Conservation (phyloP, 2,797 vertebrate species). For the Orientallactaga sibirica region DNA sequence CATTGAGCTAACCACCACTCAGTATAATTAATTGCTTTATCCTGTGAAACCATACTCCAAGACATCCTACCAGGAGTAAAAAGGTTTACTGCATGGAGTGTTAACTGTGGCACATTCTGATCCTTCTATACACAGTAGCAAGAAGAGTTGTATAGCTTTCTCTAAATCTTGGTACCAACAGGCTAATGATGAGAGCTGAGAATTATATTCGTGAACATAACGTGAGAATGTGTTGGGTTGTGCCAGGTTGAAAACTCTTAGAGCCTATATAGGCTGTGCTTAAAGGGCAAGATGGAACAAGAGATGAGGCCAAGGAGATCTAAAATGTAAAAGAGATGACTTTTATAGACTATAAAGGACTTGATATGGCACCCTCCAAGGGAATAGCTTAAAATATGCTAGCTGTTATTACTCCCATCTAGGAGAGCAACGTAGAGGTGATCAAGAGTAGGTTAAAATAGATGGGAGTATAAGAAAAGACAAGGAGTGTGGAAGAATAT, state of each 20-base stretch:
- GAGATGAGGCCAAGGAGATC: background rate
- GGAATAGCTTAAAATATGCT: background rate
- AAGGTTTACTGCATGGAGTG: background rate
- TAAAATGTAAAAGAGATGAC: background rate
- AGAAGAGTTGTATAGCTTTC: background rate
- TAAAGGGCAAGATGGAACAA: background rate
- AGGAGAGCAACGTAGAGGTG: slow-evolving; percentile 31
- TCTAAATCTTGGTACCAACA: background rate
- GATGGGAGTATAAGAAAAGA: slow-evolving; percentile 79
- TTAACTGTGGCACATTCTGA: background rate
- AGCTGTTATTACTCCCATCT: background rate
- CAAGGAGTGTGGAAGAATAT: slow-evolving; percentile 72
- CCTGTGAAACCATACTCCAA: background rate
- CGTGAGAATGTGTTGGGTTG: background rate
- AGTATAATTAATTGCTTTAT: background rate
- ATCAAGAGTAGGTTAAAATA: slow-evolving; percentile 70
- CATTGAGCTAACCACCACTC: background rate
- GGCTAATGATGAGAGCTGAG: background rate
- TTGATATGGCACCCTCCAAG: background rate
- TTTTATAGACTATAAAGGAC: background rate
- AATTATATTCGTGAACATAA: background rate
- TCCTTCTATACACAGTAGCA: background rate
- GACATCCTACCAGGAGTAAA: background rate
- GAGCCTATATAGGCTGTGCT: background rate
- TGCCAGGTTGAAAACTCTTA: background rate